These are phyloP conservation scores for Eupsilia transversa DNA, from an alignment of 2,888 invertebrate species.

Conservation along the genomic window DNA sequence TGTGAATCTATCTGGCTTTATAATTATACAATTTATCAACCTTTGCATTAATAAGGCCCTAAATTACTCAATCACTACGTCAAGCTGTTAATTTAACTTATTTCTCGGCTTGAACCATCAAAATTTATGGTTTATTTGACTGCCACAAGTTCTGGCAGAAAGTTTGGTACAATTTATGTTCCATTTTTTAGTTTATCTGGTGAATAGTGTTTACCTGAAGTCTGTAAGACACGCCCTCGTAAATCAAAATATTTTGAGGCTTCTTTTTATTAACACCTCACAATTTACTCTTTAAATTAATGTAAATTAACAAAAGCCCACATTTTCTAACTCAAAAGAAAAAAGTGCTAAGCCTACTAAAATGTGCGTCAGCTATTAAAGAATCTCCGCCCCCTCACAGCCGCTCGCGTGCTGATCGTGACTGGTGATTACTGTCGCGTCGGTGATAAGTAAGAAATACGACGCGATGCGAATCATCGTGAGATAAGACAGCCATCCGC, in stretches of 20 bases:
- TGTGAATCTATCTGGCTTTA: background rate
- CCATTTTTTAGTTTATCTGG: background rate
- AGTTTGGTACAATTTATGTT: background rate
- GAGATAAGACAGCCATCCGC: slow-evolving; percentile 47
- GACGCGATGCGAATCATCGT: slow-evolving; percentile 48
- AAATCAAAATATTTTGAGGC: background rate
- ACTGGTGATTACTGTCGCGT: slow-evolving; percentile 37
- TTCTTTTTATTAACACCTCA: background rate
- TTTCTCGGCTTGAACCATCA: background rate
- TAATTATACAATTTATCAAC: background rate
- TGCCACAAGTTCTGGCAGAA: background rate
- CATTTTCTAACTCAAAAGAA: background rate
- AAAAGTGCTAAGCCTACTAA: background rate
- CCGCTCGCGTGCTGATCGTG: slow-evolving; percentile 56
- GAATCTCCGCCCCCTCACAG: slow-evolving; percentile 26
- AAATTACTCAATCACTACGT: background rate
- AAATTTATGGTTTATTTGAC: background rate
- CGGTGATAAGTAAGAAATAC: slow-evolving; percentile 62
- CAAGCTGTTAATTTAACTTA: background rate
- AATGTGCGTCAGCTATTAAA: slow-evolving; percentile 19
- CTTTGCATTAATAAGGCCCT: background rate
- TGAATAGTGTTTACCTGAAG: background rate
- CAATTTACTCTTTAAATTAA: background rate
- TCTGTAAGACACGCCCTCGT: background rate
- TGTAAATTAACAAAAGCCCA: background rate